Percentiles rank a stretch among this genome's conserved stretches.
Conservation (phyloP, 2,888 invertebrate species). For the Plemyria rubiginata region DNA sequence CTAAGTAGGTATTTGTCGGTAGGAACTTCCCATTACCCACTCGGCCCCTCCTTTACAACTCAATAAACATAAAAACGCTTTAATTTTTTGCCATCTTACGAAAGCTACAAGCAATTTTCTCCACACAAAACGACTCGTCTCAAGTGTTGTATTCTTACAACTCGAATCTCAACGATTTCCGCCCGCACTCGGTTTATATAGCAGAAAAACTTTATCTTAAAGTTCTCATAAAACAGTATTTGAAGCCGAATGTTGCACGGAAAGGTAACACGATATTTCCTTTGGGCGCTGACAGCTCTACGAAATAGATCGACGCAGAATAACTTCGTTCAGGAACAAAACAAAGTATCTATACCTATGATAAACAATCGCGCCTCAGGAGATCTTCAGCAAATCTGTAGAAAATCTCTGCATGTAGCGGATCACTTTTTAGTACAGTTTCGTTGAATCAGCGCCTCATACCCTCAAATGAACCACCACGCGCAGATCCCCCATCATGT, state of each 20-base stretch:
- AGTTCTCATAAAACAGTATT: slow-evolving; percentile 44
- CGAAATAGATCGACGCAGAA: slow-evolving; percentile 36
- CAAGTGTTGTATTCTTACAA: slow-evolving; percentile 28
- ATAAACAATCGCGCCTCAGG: slow-evolving; percentile 15
- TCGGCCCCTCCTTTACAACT: slow-evolving; percentile 3
- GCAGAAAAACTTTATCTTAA: slow-evolving; percentile 39
- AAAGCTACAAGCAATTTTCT: slow-evolving; percentile 25
- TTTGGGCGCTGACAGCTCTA: slow-evolving; percentile 34
- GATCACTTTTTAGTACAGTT: slow-evolving; percentile 27
- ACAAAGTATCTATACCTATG: slow-evolving; percentile 30
- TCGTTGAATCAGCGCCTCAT: slow-evolving; percentile 47
- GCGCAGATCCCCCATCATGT: slow-evolving; percentile 61
- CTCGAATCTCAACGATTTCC: slow-evolving; percentile 38
- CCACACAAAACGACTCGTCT: slow-evolving; percentile 22
- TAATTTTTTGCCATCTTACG: slow-evolving; percentile 18
- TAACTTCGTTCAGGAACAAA: slow-evolving; percentile 34
- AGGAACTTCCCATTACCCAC: slow-evolving; percentile 1
- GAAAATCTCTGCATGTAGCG: slow-evolving; percentile 54
- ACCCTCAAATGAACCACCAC: slow-evolving; percentile 76
- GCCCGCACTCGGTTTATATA: slow-evolving; percentile 37
- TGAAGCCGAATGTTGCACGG: slow-evolving; percentile 35
- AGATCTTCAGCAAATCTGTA: slow-evolving; percentile 21
- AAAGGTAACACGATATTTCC: slow-evolving; percentile 42
- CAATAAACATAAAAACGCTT: slow-evolving; percentile 13
- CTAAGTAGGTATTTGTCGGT: no score